phyloP scores from a whole-genome alignment of 2,888 invertebrate genomes.

The Bruchidius siliquastri region DNA sequence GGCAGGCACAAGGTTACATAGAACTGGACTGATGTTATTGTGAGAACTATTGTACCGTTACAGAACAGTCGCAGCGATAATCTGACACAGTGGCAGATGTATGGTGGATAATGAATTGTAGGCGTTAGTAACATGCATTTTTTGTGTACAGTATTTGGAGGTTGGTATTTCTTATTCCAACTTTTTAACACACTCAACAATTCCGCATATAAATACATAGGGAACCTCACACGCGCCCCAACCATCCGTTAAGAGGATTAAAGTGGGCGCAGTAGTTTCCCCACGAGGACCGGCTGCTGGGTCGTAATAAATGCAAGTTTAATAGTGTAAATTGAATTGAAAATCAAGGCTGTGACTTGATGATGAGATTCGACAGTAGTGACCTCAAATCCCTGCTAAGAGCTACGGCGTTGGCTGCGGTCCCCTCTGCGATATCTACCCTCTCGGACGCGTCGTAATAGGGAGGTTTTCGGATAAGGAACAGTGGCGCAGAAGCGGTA shows the following conservation, averaged over 20 bases:
- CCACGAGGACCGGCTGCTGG: conserved; percentile 12
- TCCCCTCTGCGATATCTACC: conserved; percentile 1
- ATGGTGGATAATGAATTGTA: too few relatives aligned
- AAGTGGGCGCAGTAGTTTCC: conserved; percentile 14
- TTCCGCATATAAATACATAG: too few relatives aligned
- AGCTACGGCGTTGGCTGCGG: conserved; percentile 17
- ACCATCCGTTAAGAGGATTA: conserved; percentile 1
- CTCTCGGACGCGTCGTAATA: conserved; percentile 1
- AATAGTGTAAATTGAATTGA: conserved; percentile 45
- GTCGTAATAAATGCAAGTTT: conserved; percentile 37
- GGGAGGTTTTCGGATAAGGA: conserved; percentile 1
- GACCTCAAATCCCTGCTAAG: conserved; percentile 48
- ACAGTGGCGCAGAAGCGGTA: conserved; percentile 1
- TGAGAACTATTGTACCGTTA: too few relatives aligned
- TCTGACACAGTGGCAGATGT: too few relatives aligned
- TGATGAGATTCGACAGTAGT: conserved; percentile 48
- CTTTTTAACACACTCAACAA: too few relatives aligned
- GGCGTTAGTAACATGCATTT: too few relatives aligned
- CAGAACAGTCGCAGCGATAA: too few relatives aligned
- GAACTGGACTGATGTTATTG: too few relatives aligned
- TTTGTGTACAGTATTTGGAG: too few relatives aligned
- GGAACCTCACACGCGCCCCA: not conserved
- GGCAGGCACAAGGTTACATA: too few relatives aligned
- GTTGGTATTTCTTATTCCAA: too few relatives aligned
- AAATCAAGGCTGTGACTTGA: conserved; percentile 45